A percentile compares a stretch with the other conserved stretches of the same genome.
Evolutionary conservation across 2,113 vertebrate species (phyloP).

Genomic region (Elachura formosa): DNA sequence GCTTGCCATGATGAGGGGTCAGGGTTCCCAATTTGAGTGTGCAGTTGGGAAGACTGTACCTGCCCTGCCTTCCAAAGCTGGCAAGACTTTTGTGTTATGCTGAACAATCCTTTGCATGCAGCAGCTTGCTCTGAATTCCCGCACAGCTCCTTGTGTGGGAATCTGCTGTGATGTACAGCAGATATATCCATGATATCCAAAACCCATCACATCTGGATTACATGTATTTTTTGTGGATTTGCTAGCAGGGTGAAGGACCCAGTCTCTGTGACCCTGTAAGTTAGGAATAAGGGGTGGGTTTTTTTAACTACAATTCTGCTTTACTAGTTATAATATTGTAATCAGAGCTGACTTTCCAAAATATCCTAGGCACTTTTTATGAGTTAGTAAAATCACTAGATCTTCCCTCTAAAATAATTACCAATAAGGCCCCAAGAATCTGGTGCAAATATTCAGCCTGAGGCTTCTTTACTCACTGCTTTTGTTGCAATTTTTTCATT

Average conservation of each 20-base stretch:
- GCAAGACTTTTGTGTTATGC: not conserved
- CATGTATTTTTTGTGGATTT: not conserved
- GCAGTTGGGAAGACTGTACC: not conserved
- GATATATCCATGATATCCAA: not conserved
- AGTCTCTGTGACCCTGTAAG: not conserved
- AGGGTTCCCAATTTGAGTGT: not conserved
- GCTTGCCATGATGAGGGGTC: not conserved
- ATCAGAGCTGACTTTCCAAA: not conserved
- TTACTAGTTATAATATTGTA: not conserved
- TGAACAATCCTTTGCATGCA: not conserved
- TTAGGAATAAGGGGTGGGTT: not conserved
- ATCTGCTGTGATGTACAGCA: not conserved
- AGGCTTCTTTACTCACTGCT: not conserved
- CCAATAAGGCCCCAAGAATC: not conserved
- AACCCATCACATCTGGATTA: not conserved
- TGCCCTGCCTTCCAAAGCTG: not conserved
- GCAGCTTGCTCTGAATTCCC: not conserved
- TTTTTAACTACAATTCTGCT: not conserved
- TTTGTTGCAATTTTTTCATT: slow-evolving; percentile 7
- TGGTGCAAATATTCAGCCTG: not conserved
- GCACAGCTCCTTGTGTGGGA: not conserved
- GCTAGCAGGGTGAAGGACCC: not conserved
- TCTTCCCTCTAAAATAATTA: not conserved
- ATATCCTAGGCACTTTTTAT: not conserved
- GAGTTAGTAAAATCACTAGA: not conserved